Evolutionary conservation across 2,113 vertebrate species (phyloP), one percentile per base, ranked within the genome.

Genomic region (Apus apus): DNA sequence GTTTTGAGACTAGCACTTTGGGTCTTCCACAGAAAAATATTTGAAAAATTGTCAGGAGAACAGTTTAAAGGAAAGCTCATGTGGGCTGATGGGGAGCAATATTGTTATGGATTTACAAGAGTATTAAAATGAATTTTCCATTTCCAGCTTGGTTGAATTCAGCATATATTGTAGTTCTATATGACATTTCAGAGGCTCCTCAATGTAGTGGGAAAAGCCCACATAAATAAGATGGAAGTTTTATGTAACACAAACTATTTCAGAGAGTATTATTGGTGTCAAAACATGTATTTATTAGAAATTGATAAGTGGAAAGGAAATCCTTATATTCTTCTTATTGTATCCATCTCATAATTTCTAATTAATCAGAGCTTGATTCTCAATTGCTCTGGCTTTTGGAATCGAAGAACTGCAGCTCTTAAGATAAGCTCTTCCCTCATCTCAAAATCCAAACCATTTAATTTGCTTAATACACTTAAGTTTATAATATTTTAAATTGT

Each of bases 251-350:
- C 93, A 80, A 94, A 85, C 82, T 76, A 64, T 94, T 94, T 85
- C 92, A 85, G 54, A 60, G 25, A 75, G 70, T 26, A 74, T 85
- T 87, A 91, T 23, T 95, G 57, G 84, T 87, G 73, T 87, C 80
- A 92, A 94, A 94, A 92, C 15, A 79, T 21, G 15, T 71, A 92
- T 92, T 92, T 92, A 89, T 94, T 92, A 87, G 61, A 81, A 89
- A 84, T 45, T n/a, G 57, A 7, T 81, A 84, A 94, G 26, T 43
- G 46, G 45, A 88, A 92, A 75, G 8, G 53, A 90, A 54, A 94
- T 89, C 29, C 22, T 46, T 56, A 56, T 71, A 58, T 85, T 90
- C 30, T 13, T 73, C 30, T 57, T 26, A 75, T 87, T 83, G 93
- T 87, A 85, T 74, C 65, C 48, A 57, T 43, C 26, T 82, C 70